Base-by-base conservation (phyloP, 1,140 invertebrate genomes). In the Centruroides vittatus region DNA sequence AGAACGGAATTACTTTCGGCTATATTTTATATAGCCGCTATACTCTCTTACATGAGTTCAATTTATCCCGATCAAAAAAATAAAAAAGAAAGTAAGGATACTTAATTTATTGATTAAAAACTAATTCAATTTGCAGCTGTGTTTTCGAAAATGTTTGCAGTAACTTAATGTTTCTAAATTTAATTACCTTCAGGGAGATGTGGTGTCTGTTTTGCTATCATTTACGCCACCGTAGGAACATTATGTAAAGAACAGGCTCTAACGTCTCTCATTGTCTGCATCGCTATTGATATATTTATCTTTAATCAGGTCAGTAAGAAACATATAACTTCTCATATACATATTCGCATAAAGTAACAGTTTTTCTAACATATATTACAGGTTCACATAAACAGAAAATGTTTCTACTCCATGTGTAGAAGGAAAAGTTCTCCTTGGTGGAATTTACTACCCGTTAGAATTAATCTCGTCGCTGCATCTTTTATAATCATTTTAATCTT, bases 241-340 rank as follows among this genome's bases (percentile, higher is more conserved):
- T 77, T 93, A 63, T 93, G 85, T 75, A 93, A 93, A 74, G 93
- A 96, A 75, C 92, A 90, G 13, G 91, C 89, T n/a, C 82, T 94
- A 61, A 92, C 89, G 56, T 88, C 92, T n/a, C 74, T 95, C 65
- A 82, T 84, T 23, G 81, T 93, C 47, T 93, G 90, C 74, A 83
- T 85, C 60, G 75, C 88, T 35, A 91, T 90, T 75, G 83, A 86
- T 68, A 69, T 95, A 61, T 35, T 63, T 13, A 41, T 52, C 13
- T 34, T 54, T n/a, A 60, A 35, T 5, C 6, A 58, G 23, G 47
- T 41, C 10, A 10, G 35, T 11, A 49, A 46, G 6, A 47, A 9
- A 8, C 35, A 9, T 47, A 8, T 23, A 23, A 13, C 11, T 52
- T 47, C 4, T 49, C 57, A 58, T 50, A 13, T 35, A 11, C 4